Evolutionary conservation across 2,113 vertebrate genomes (phyloP).

Genomic region (Ochotona curzoniae): DNA sequence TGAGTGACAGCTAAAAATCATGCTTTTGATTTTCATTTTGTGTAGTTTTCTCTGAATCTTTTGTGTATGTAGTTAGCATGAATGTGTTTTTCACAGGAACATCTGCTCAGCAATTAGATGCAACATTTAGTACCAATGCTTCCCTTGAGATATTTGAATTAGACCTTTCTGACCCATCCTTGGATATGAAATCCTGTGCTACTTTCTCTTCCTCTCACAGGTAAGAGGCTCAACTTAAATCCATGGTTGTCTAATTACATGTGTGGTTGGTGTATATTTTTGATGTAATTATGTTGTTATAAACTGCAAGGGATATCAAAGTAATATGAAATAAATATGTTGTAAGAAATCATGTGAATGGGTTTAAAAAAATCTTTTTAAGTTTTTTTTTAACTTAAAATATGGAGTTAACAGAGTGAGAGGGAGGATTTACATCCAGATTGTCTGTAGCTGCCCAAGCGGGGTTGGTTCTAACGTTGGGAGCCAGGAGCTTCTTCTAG

Average conservation of each 20-base stretch:
- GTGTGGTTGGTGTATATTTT: not conserved
- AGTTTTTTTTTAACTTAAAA: no score
- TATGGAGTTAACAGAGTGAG: no score
- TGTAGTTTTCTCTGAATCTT: not conserved
- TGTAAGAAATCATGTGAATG: not conserved
- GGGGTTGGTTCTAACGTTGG: no score
- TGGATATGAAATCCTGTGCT: constrained; percentile 96
- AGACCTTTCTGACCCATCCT: constrained; percentile 92
- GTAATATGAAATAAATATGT: constrained; percentile 29
- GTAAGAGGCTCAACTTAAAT: constrained; percentile 79
- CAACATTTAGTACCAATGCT: constrained; percentile 97
- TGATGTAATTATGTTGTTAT: not conserved
- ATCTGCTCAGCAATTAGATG: constrained; percentile 97
- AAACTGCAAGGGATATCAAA: constrained; percentile 6
- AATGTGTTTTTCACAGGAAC: constrained; percentile 89
- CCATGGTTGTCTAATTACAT: not conserved
- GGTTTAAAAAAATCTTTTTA: not conserved
- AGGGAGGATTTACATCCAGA: no score
- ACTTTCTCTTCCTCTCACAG: constrained; percentile 93
- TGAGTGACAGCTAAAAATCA: constrained; percentile 32
- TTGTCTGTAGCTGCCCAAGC: no score
- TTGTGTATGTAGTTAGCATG: not conserved
- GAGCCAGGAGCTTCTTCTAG: no score
- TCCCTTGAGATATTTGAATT: constrained; percentile 97
- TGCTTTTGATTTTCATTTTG: constrained; percentile 25